phyloP scores from a whole-genome alignment of 1,140 invertebrate genomes.

The Hylaeus anthracinus region DNA sequence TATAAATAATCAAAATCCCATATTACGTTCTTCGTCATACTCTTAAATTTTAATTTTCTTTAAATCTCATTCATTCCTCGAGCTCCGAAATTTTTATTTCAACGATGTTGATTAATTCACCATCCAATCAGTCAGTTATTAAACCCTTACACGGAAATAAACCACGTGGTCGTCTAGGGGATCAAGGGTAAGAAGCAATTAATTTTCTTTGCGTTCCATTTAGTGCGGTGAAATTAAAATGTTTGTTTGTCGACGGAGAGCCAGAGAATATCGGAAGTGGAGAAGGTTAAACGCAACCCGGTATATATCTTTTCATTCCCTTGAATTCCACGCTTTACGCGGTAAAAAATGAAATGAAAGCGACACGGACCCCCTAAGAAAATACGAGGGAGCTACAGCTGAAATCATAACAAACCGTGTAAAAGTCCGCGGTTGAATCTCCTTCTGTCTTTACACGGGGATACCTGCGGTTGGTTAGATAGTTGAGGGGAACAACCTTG shows the following conservation, averaged over 20 bases:
- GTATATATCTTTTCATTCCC: constrained; percentile 30
- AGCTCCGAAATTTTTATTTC: no score
- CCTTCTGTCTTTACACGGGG: constrained; percentile 49
- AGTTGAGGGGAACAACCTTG: constrained; percentile 55
- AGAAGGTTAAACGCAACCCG: no score
- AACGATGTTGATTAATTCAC: no score
- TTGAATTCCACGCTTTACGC: constrained; percentile 31
- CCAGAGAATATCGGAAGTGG: not conserved
- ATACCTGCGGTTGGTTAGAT: constrained; percentile 56
- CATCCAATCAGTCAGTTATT: no score
- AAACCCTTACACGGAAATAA: no score
- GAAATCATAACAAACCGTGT: constrained; percentile 59
- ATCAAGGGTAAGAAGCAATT: not conserved
- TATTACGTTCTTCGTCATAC: no score
- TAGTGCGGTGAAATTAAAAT: not conserved
- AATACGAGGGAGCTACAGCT: constrained; percentile 25
- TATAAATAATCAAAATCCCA: no score
- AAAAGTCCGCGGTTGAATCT: constrained; percentile 44
- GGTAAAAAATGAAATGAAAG: constrained; percentile 39
- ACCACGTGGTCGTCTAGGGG: no score
- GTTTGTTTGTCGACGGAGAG: not conserved
- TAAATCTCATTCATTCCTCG: no score
- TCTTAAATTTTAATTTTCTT: no score
- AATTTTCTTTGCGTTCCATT: not conserved
- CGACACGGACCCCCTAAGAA: constrained; percentile 33